These are phyloP conservation scores for Callaeas wilsoni DNA, from an alignment of 2,113 vertebrate genomes.

Conservation along the genomic window DNA sequence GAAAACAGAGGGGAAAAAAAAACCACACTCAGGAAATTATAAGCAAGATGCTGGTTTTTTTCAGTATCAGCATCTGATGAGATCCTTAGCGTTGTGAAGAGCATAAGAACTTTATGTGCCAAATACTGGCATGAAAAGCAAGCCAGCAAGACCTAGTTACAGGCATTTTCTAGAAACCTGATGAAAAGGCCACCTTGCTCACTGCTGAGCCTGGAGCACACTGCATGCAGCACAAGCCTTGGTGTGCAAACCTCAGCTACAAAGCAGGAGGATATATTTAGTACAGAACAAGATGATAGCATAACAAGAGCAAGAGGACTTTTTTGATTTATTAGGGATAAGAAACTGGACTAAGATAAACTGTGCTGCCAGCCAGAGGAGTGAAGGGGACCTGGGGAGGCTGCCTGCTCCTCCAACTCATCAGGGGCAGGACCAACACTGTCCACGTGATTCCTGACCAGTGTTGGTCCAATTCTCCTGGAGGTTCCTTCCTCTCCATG, in stretches of 20 bases:
- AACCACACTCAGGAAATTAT: not conserved
- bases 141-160: not conserved
- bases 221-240: accelerated
- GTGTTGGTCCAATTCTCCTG: accelerated
- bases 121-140: not conserved
- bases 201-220: not conserved
- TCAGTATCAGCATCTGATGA: not conserved
- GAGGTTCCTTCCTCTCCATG: not conserved
- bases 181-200: not conserved
- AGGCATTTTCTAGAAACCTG: not conserved
- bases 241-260: not conserved
- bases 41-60: not conserved
- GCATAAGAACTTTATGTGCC: not conserved
- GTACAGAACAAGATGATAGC: not conserved
- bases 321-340: not conserved
- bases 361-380: not conserved
- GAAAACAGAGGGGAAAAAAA: not conserved
- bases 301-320: not conserved
- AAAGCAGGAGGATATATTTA: not conserved
- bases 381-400: not conserved
- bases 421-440: not conserved
- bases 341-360: not conserved
- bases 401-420: not conserved
- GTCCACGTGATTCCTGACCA: not conserved
- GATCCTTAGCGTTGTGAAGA: not conserved